Base-by-base conservation (phyloP, 2,888 invertebrate genomes). In the Eupithecia tripunctaria region DNA sequence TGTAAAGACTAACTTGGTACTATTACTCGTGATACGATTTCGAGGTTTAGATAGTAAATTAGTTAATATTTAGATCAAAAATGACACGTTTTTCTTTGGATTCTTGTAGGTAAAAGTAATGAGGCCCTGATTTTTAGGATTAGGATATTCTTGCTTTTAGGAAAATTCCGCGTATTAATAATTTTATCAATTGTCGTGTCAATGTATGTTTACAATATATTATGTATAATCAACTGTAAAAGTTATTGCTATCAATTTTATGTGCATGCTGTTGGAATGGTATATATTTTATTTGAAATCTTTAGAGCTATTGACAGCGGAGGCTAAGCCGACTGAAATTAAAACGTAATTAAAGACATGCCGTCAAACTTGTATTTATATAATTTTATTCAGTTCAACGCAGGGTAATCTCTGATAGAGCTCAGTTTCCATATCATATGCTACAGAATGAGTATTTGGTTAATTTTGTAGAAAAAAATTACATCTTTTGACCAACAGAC, bases 211-310 rank as follows among this genome's bases (percentile, higher is more conserved):
- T 32, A 60, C 10, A 62, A 10, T 60, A 85, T 86, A 36, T 85
- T 88, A 84, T 88, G 91, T 90, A 92, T 90, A 91, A 90, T 86
- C 80, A 84, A 85, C 86, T 86, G 89, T 86, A 83, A 86, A 84
- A 86, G 90, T 93, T 92, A 82, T 86, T 85, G 82, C 79, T 86
- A 88, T 89, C 89, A 89, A 91, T 92, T 93, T 91, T 93, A 92
- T 92, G 72, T 89, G 88, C 88, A 89, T 90, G 89, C 89, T 93
- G 92, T 94, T 93, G 90, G 87, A 89, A 89, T 82, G 85, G 84
- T 89, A 89, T 86, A 89, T 93, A 91, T 93, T 91, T 89, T 91
- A 90, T 90, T 84, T 82, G 86, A 87, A 86, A 85, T 86, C 86
- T 86, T 87, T 83, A 77, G 51, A 56, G 21, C 21, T 14, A 56